Evolutionary conservation across 2,888 invertebrate species (phyloP).

Genomic region (Ernsta delagoae): DNA sequence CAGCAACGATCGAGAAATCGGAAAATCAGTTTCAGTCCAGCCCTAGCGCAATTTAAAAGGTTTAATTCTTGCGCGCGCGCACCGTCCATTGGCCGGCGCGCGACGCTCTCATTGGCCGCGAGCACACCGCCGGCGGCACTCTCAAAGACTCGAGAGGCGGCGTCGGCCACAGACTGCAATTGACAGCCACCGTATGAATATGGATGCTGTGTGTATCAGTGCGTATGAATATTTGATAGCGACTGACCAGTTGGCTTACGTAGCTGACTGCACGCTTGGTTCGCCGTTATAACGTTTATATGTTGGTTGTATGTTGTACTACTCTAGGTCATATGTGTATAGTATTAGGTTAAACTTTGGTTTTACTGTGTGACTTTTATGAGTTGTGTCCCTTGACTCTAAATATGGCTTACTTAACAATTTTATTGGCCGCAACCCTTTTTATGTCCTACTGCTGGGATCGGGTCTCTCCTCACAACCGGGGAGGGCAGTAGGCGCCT

Average conservation of each 20-base stretch:
- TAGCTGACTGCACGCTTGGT: not conserved
- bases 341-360: too few species aligned
- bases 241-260: conserved; percentile 8
- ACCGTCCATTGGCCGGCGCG: conserved; percentile 64
- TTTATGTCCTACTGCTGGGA: too few species aligned
- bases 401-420: too few species aligned
- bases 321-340: too few species aligned
- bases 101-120: conserved; percentile 66
- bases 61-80: conserved; percentile 61
- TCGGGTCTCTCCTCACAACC: too few species aligned
- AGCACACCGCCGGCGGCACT: conserved; percentile 59
- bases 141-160: conserved; percentile 76
- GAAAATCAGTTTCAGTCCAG: conserved; percentile 47
- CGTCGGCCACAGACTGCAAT: conserved; percentile 57
- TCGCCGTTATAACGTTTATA: too few species aligned
- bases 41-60: conserved; percentile 64
- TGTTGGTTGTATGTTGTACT: too few species aligned
- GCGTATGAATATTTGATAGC: conserved; percentile 33
- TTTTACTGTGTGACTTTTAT: too few species aligned
- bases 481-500: too few species aligned
- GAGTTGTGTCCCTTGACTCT: too few species aligned
- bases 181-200: conserved; percentile 79
- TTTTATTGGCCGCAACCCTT: too few species aligned
- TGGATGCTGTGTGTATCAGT: conserved; percentile 53
- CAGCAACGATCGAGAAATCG: too few species aligned